Evolutionary conservation across 2,888 invertebrate species (phyloP).

Genomic region (Drosophila anomalata): DNA sequence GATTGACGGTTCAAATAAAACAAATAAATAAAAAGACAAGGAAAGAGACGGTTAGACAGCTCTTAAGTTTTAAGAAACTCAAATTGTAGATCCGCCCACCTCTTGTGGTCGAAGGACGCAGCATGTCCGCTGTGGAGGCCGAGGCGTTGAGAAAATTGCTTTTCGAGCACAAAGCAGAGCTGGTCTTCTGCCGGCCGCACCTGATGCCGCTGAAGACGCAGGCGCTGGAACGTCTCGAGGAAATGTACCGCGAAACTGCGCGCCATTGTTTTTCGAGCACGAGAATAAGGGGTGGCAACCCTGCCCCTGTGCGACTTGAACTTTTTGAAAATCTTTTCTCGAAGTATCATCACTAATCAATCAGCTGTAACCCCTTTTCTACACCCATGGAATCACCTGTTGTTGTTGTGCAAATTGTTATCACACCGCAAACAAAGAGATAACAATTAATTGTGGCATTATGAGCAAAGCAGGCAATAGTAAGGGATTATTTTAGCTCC

Average conservation of each 20-base stretch:
- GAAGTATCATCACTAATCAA: not conserved
- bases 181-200: slow-evolving; percentile 95
- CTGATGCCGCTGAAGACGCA: slow-evolving; percentile 96
- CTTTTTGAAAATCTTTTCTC: too few species aligned
- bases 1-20: slow-evolving; percentile 19
- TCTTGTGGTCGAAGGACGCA: slow-evolving; percentile 28
- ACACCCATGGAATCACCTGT: slow-evolving; percentile 30
- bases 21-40: slow-evolving; percentile 23
- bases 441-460: slow-evolving; percentile 9
- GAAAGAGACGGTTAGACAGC: not conserved
- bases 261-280: too few species aligned
- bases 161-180: slow-evolving; percentile 90
- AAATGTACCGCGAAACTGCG: slow-evolving; percentile 95
- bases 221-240: slow-evolving; percentile 95
- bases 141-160: slow-evolving; percentile 85
- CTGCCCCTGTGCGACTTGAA: too few species aligned
- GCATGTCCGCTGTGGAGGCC: slow-evolving; percentile 76
- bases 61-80: not conserved
- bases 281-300: too few species aligned
- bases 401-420: slow-evolving; percentile 23
- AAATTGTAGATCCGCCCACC: not conserved
- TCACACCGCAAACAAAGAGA: slow-evolving; percentile 33
- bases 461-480: slow-evolving; percentile 58
- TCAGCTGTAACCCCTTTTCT: not conserved
- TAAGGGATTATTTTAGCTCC: slow-evolving; percentile 44